These are phyloP conservation scores for Spilosoma lubricipeda DNA, from an alignment of 2,888 invertebrate species.

Conservation along the genomic window DNA sequence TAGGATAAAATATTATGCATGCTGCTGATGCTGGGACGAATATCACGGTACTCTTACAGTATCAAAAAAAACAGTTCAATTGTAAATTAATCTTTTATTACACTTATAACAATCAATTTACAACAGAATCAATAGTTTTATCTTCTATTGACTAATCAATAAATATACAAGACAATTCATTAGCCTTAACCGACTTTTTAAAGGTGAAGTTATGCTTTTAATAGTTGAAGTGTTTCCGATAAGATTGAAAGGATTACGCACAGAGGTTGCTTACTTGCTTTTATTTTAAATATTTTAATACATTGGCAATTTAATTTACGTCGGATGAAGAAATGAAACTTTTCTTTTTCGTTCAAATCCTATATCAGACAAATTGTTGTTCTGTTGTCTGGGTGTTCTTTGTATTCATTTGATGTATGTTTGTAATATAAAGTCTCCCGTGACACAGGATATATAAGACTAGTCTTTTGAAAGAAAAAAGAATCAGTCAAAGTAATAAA, in stretches of 20 bases:
- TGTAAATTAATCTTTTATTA: too few relatives aligned
- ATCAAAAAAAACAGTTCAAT: too few relatives aligned
- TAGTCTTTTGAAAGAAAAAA: too few relatives aligned
- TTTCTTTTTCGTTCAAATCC: neutral
- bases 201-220: slow-evolving; percentile 33
- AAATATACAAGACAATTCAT: slow-evolving; percentile 29
- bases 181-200: slow-evolving; percentile 48
- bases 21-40: too few relatives aligned
- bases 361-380: too few relatives aligned
- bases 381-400: too few relatives aligned
- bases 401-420: too few relatives aligned
- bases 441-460: too few relatives aligned
- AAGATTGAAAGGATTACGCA: slow-evolving; percentile 27
- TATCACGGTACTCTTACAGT: too few relatives aligned
- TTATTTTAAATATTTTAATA: neutral
- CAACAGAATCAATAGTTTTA: slow-evolving; percentile 1
- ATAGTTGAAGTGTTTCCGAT: slow-evolving; percentile 34
- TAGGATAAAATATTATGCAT: too few relatives aligned
- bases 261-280: slow-evolving; percentile 9
- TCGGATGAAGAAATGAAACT: neutral
- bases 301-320: neutral
- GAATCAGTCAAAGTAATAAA: too few relatives aligned
- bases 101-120: neutral
- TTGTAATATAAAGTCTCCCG: too few relatives aligned
- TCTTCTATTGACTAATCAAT: slow-evolving; percentile 16